phyloP scores from a whole-genome alignment of 2,113 vertebrate species.

The Castor canadensis region DNA sequence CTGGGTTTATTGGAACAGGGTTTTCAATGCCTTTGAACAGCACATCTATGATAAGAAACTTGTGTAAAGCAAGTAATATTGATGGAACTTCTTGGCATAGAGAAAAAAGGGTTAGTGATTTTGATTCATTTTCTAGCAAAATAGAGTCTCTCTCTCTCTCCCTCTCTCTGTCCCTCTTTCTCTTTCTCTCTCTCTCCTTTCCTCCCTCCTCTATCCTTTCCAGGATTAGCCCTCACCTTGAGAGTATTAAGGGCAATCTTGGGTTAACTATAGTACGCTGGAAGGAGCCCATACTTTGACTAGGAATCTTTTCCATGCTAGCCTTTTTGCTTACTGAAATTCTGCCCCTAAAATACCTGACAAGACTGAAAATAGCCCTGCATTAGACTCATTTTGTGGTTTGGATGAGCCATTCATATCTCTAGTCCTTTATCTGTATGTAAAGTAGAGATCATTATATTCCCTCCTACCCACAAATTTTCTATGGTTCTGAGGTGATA shows the following conservation, averaged over 20 bases:
- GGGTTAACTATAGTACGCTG: neutral
- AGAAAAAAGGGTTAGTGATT: neutral
- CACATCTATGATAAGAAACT: neutral
- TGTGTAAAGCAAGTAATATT: neutral
- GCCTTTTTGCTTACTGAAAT: neutral
- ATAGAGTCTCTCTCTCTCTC: neutral
- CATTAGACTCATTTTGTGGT: neutral
- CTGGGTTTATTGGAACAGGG: neutral
- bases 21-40: neutral
- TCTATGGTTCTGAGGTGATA: neutral
- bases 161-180: no score
- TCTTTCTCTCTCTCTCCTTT: no score
- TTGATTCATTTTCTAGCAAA: slow-evolving; percentile 4
- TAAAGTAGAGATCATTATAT: neutral
- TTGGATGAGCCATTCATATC: neutral
- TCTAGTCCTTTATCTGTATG: neutral
- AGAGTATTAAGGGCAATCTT: neutral
- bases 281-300: neutral
- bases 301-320: neutral
- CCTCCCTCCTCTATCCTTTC: no score
- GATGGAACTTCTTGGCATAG: neutral
- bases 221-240: neutral
- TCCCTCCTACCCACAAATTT: neutral
- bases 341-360: neutral
- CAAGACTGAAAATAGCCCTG: neutral